Evolutionary conservation across 2,113 vertebrate species (phyloP).

Genomic region (Archilochus colubris): DNA sequence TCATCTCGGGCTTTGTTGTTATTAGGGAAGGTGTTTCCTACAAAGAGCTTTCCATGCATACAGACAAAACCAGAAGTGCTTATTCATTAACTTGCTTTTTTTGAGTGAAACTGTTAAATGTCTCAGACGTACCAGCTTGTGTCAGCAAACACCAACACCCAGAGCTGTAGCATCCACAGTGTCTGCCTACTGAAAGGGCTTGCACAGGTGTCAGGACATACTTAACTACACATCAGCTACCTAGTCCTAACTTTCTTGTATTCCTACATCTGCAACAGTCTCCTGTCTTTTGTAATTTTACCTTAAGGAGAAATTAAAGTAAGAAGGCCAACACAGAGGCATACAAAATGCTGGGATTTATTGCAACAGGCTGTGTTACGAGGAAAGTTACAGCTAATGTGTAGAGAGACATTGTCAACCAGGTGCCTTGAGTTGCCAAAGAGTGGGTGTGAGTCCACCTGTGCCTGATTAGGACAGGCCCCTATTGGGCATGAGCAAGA

Average conservation of each 20-base stretch:
- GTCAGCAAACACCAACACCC: not conserved
- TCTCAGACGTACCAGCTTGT: not conserved
- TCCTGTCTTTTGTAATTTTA: not conserved
- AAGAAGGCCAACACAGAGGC: too few relatives aligned
- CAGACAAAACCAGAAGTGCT: not conserved
- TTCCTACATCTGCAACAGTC: not conserved
- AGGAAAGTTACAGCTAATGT: not conserved
- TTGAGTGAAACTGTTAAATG: not conserved
- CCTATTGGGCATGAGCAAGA: too few relatives aligned
- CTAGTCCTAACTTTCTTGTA: not conserved
- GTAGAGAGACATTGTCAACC: too few relatives aligned
- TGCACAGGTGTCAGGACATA: not conserved
- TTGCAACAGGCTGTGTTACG: not conserved
- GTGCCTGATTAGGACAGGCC: too few relatives aligned
- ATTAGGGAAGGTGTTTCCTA: not conserved
- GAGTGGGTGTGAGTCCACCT: too few relatives aligned
- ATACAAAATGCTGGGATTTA: too few relatives aligned
- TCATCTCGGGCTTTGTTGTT: not conserved
- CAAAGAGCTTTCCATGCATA: not conserved
- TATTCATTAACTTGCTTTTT: not conserved
- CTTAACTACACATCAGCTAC: not conserved
- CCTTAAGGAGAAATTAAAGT: not conserved
- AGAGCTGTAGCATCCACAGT: not conserved
- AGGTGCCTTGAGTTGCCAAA: too few relatives aligned
- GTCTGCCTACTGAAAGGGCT: not conserved